Conservation (phyloP, 2,888 invertebrate genomes). For the Tiliacea citrago region DNA sequence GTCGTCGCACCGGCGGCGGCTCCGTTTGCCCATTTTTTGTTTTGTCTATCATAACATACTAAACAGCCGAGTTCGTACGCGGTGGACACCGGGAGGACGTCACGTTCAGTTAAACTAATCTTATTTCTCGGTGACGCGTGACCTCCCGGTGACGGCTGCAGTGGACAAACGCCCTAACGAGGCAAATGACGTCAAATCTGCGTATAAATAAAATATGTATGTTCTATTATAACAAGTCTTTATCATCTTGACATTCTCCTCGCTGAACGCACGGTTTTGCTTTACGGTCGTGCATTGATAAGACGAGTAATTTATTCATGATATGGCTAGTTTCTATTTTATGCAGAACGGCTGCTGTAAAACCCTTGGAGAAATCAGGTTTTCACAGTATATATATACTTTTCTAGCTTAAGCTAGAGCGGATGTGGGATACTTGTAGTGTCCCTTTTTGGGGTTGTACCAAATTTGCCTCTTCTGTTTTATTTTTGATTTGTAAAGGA, state of each 20-base stretch:
- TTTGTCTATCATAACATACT: no score
- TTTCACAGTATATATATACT: conserved; percentile 17
- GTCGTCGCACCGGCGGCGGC: no score
- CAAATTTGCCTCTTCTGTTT: neutral
- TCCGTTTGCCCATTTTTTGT: no score
- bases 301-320: conserved; percentile 41
- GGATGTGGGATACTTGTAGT: neutral
- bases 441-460: neutral
- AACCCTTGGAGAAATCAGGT: conserved; percentile 53
- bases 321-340: conserved; percentile 36
- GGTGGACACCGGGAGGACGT: no score
- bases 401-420: conserved; percentile 7
- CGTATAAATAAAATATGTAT: conserved; percentile 3
- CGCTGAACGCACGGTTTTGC: conserved; percentile 9
- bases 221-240: neutral
- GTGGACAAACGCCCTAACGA: no score
- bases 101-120: no score
- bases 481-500: neutral
- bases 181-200: neutral
- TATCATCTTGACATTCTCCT: neutral
- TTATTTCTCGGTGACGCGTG: no score
- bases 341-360: conserved; percentile 33
- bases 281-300: conserved; percentile 33
- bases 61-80: no score
- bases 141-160: no score